A percentile compares a stretch with the other conserved stretches of the same genome.
Evolutionary conservation across 2,888 invertebrate species (phyloP).

Genomic region (Morpho helenor): DNA sequence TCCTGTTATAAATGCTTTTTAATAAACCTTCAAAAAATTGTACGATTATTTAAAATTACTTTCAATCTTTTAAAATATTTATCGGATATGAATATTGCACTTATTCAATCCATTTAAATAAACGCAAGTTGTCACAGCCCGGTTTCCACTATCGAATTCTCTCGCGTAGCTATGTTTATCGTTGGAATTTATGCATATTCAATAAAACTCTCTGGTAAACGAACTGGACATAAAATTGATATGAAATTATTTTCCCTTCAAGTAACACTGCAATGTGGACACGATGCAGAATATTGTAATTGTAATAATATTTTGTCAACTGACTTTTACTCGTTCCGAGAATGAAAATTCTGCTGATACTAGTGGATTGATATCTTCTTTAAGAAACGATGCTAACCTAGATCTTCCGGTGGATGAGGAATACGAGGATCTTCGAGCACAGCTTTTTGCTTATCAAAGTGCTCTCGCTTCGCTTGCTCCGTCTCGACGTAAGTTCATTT

Average conservation of each 20-base stretch:
- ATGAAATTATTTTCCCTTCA: slow-evolving; percentile 31
- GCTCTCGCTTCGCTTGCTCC: slow-evolving; percentile 46
- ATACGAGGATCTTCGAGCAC: slow-evolving; percentile 66
- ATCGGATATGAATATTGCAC: not conserved
- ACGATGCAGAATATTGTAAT: slow-evolving; percentile 43
- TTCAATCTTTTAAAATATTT: slow-evolving; percentile 2
- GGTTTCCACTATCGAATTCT: slow-evolving; percentile 21
- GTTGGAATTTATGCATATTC: slow-evolving; percentile 51
- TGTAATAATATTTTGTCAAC: slow-evolving; percentile 28
- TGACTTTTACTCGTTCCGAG: slow-evolving; percentile 2
- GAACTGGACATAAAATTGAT: slow-evolving; percentile 29
- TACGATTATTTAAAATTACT: not conserved
- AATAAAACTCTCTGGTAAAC: slow-evolving; percentile 45
- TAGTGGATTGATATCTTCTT: slow-evolving; percentile 39
- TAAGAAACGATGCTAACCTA: slow-evolving; percentile 53
- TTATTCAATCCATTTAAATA: slow-evolving; percentile 13
- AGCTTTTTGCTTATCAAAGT: slow-evolving; percentile 61
- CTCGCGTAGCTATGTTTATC: slow-evolving; percentile 42
- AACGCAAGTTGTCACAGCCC: slow-evolving; percentile 16
- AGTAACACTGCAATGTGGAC: slow-evolving; percentile 28
- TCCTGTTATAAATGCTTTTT: no score
- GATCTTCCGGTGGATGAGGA: slow-evolving; percentile 63
- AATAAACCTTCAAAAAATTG: no score
- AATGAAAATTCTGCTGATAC: slow-evolving; percentile 19
- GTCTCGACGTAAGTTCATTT: slow-evolving; percentile 24